Evolutionary conservation across 2,888 invertebrate species (phyloP).

Genomic region (Acheta domesticus): DNA sequence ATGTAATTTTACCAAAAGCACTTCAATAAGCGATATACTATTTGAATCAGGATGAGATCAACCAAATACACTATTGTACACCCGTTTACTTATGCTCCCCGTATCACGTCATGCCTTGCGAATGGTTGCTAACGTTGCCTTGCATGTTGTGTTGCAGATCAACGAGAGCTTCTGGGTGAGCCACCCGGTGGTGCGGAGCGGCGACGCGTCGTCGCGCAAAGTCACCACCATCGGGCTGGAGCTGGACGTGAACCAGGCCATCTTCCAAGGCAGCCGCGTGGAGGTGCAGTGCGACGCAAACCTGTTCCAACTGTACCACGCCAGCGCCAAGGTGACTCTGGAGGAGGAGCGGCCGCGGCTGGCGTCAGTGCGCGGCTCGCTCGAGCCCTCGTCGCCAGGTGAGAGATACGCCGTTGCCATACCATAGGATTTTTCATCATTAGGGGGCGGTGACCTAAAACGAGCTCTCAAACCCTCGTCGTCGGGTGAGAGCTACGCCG

Average conservation of each 20-base stretch:
- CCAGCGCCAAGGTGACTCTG: slow-evolving; percentile 59
- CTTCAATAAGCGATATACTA: too few relatives aligned
- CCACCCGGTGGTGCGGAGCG: slow-evolving; percentile 35
- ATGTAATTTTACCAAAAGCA: too few relatives aligned
- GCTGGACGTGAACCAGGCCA: slow-evolving; percentile 60
- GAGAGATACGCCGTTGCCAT: too few relatives aligned
- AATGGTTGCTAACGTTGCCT: too few relatives aligned
- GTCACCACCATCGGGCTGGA: slow-evolving; percentile 56
- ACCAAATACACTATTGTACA: too few relatives aligned
- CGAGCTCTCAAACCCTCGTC: too few relatives aligned
- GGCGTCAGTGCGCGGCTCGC: slow-evolving; percentile 69
- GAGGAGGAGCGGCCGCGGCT: slow-evolving; percentile 73
- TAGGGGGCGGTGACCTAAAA: too few relatives aligned
- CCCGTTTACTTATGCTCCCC: too few relatives aligned
- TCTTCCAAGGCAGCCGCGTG: slow-evolving; percentile 63
- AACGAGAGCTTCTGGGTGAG: slow-evolving; percentile 44
- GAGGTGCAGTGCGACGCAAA: slow-evolving; percentile 64
- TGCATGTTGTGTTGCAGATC: slow-evolving; percentile 42
- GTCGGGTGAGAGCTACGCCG: too few relatives aligned
- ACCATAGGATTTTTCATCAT: too few relatives aligned
- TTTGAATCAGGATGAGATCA: too few relatives aligned
- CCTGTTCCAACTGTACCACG: slow-evolving; percentile 65
- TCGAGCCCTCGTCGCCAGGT: slow-evolving; percentile 52
- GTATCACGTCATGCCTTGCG: too few relatives aligned
- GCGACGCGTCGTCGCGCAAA: slow-evolving; percentile 37